Base-by-base conservation (phyloP, 2,888 invertebrate species). In the Ectobius pallidus region DNA sequence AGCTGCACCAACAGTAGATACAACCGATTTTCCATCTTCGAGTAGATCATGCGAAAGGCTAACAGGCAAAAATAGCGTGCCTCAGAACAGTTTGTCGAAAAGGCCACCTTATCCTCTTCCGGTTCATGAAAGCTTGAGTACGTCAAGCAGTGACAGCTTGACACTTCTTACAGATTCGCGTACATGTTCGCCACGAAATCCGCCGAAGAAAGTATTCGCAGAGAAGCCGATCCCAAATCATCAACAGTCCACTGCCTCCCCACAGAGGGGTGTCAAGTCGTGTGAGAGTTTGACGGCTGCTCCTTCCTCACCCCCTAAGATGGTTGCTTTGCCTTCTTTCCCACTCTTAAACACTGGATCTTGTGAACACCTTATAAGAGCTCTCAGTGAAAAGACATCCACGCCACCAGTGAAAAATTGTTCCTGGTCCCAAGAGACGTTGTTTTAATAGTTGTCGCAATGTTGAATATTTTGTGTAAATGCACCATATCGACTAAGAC, bases 361-460 rank as follows among this genome's bases (percentile, higher is more conserved):
- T 7, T 72, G 72, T 18, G 72, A 68, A 11, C 72, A 72, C 46
- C 62, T 72, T 2, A 61, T 65, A 42, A 61, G 44, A 22, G 72
- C 46, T 1, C 58, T 72, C 3, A 42, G 42, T 6, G 46, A 68
- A 39, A 72, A 62, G 44, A 69, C 70, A 73, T 77, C 81, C 70
- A 77, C 77, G 61, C 80, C 81, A 69, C 79, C 80, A 39, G 77
- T 78, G 7, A 70, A 73, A 32, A 73, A 71, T 58, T 69, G 71
- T 22, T 69, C 75, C 76, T 91, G 91, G 87, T 91, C 92, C 77
- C 90, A 91, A 81, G 93, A 93, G 86, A 93, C 93, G 80, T 87
- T 93, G 81, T 93, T 93, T 63, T 39, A 39, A 39, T 20, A 20
- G 39, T 63, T 39, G 62, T 27, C n/a, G n/a, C n/a, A n/a, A n/a